Evolutionary conservation across 1,140 invertebrate species (phyloP).

Genomic region (Helicorthomorpha holstii): DNA sequence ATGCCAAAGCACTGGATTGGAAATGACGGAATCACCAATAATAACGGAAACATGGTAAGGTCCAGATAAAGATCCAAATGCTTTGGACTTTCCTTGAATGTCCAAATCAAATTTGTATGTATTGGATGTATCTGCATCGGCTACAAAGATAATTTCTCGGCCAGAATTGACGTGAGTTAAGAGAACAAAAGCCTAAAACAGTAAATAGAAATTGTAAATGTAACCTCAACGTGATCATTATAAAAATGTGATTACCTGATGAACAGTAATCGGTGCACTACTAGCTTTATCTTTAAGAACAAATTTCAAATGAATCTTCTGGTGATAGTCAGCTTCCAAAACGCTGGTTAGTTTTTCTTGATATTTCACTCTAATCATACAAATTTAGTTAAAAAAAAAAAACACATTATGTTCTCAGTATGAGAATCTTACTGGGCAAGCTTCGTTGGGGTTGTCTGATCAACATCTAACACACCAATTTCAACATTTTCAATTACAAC

Average conservation of each 20-base stretch:
- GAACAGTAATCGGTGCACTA: conserved; percentile 51
- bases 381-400: conserved; percentile 5
- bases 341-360: conserved; percentile 47
- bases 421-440: conserved; percentile 38
- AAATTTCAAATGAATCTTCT: conserved; percentile 74
- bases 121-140: conserved; percentile 63
- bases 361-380: conserved; percentile 38
- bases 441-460: conserved; percentile 63
- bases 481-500: conserved; percentile 59
- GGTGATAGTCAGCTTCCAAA: conserved; percentile 53
- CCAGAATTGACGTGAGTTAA: conserved; percentile 43
- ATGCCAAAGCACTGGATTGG: conserved; percentile 74
- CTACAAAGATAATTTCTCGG: conserved; percentile 81
- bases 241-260: conserved; percentile 38
- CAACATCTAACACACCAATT: conserved; percentile 74
- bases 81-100: conserved; percentile 55
- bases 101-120: conserved; percentile 89
- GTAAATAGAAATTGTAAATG: not conserved
- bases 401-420: not conserved
- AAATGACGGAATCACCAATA: conserved; percentile 65
- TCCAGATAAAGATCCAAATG: conserved; percentile 59
- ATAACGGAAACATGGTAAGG: conserved; percentile 67
- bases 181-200: conserved; percentile 54
- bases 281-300: conserved; percentile 51
- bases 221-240: not conserved